Evolutionary conservation across 2,797 vertebrate genomes (phyloP).

Genomic region (Melanotaenia nigrans): DNA sequence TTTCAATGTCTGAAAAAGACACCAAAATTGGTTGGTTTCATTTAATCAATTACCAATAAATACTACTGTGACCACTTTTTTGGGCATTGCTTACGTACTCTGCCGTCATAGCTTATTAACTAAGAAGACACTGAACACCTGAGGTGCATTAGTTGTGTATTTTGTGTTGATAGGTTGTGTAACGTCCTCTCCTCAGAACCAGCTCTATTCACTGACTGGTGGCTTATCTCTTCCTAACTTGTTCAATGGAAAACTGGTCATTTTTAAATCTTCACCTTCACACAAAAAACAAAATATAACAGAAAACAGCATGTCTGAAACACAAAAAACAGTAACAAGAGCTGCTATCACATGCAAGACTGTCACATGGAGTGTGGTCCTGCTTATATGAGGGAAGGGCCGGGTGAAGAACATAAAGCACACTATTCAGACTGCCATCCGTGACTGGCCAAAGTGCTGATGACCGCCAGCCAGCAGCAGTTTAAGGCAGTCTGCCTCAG

Average conservation of each 20-base stretch:
- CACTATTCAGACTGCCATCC: constrained; percentile 25
- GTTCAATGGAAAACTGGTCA: constrained; percentile 26
- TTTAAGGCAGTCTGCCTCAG: constrained; percentile 45
- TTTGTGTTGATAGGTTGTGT: constrained; percentile 31
- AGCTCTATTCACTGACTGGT: constrained; percentile 2
- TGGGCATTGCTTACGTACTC: constrained; percentile 23
- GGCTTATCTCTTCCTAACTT: constrained; percentile 16
- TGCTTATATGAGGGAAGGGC: constrained; percentile 24
- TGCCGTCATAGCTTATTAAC: constrained; percentile 22
- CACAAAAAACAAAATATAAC: background rate
- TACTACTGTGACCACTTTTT: constrained; percentile 25
- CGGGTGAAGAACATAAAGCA: constrained; percentile 17
- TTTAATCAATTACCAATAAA: constrained; percentile 29
- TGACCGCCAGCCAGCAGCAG: constrained; percentile 38
- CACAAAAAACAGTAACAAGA: constrained; percentile 32
- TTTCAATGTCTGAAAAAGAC: constrained; percentile 46
- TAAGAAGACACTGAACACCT: constrained; percentile 31
- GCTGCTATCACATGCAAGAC: constrained; percentile 36
- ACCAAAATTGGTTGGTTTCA: constrained; percentile 30
- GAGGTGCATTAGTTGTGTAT: constrained; percentile 27
- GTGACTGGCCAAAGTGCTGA: constrained; percentile 25
- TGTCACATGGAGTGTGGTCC: constrained; percentile 34
- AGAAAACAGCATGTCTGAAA: constrained; percentile 25
- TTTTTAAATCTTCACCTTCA: constrained; percentile 34
- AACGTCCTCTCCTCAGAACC: constrained; percentile 5